These are phyloP conservation scores for Drosophila repletoides DNA, from an alignment of 1,140 invertebrate genomes.

Conservation along the genomic window DNA sequence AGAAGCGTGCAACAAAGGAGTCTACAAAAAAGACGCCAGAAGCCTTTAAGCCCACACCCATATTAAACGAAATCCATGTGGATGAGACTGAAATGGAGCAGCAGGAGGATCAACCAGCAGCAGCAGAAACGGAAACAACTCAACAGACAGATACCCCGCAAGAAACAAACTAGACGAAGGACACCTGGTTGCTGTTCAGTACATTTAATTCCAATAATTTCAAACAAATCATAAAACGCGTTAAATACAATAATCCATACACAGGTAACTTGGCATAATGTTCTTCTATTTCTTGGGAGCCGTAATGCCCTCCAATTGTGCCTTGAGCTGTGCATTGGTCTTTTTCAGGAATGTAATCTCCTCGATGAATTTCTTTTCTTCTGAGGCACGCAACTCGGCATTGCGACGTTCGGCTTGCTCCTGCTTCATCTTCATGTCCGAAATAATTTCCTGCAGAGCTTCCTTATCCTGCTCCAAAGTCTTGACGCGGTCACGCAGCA, in stretches of 20 bases:
- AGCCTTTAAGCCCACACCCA: slow-evolving; percentile 83
- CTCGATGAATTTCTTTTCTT: slow-evolving; percentile 95
- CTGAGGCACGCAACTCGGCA: slow-evolving; percentile 91
- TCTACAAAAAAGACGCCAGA: slow-evolving; percentile 53
- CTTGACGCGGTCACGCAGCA: slow-evolving; percentile 84
- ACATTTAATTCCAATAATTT: slow-evolving; percentile 55
- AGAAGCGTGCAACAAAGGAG: slow-evolving; percentile 51
- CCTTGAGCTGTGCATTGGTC: slow-evolving; percentile 96
- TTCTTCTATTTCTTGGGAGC: slow-evolving; percentile 91
- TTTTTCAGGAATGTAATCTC: slow-evolving; percentile 95
- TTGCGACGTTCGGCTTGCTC: slow-evolving; percentile 93
- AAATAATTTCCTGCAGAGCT: slow-evolving; percentile 89
- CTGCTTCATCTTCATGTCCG: slow-evolving; percentile 91
- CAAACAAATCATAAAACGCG: slow-evolving; percentile 45
- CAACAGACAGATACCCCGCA: slow-evolving; percentile 2
- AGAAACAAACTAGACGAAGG: slow-evolving; percentile 5
- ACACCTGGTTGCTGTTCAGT: slow-evolving; percentile 28
- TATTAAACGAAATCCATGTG: slow-evolving; percentile 77
- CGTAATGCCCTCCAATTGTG: slow-evolving; percentile 95
- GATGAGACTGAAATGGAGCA: slow-evolving; percentile 49
- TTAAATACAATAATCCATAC: slow-evolving; percentile 7
- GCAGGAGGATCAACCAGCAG: neutral
- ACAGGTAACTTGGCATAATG: neutral
- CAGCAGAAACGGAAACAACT: neutral
- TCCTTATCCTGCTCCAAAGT: slow-evolving; percentile 87